phyloP scores from a whole-genome alignment of 2,888 invertebrate genomes.

The Thymelicus sylvestris region DNA sequence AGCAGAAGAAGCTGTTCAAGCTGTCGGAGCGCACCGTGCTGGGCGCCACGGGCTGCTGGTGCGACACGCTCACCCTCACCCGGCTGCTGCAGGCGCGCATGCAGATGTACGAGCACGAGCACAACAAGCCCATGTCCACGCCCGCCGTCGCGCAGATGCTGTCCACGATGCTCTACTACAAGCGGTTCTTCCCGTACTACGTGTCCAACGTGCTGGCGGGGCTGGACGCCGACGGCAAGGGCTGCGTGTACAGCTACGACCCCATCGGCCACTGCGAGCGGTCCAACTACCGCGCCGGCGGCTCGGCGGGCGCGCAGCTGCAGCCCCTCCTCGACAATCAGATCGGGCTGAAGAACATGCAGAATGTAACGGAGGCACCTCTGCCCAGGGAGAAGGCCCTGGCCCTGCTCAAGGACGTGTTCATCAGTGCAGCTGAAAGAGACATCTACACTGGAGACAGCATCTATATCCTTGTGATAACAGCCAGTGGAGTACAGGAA shows the following conservation, averaged over 20 bases:
- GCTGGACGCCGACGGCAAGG: conserved; percentile 95
- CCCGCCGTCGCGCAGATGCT: conserved; percentile 98
- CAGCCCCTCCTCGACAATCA: conserved; percentile 99
- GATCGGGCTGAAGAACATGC: conserved; percentile 95
- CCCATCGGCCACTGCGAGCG: conserved; percentile 98
- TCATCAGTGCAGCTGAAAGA: conserved; percentile 98
- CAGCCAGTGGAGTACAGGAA: conserved; percentile 92
- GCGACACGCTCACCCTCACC: conserved; percentile 96
- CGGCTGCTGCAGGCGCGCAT: conserved; percentile 93
- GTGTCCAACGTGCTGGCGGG: conserved; percentile 98
- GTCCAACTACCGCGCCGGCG: conserved; percentile 93
- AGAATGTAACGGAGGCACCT: conserved; percentile 86
- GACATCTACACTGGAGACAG: conserved; percentile 99
- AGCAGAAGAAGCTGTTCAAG: conserved; percentile 94
- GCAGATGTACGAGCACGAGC: conserved; percentile 98
- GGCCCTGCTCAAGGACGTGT: conserved; percentile 95
- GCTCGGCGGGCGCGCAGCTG: conserved; percentile 94
- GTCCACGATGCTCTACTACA: conserved; percentile 97
- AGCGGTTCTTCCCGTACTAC: conserved; percentile 99
- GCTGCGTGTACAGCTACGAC: conserved; percentile 98
- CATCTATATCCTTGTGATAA: conserved; percentile 93
- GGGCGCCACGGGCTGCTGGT: conserved; percentile 99
- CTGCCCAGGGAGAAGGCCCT: conserved; percentile 93
- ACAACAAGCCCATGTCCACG: conserved; percentile 96
- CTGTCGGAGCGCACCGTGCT: conserved; percentile 93